Evolutionary conservation across 2,797 vertebrate species (phyloP).

Genomic region (Craterocephalus amniculus): DNA sequence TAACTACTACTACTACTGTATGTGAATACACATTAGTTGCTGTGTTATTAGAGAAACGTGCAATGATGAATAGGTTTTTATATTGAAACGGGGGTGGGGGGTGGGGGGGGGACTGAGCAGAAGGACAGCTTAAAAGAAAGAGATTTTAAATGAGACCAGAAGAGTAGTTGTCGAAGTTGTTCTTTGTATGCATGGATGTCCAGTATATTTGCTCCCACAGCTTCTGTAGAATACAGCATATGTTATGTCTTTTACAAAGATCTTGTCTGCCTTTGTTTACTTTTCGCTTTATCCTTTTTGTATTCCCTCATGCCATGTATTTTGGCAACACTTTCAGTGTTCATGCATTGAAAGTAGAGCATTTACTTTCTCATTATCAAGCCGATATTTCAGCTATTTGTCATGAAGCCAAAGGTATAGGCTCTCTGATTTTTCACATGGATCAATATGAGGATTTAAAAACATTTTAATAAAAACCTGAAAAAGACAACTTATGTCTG

Average conservation of each 20-base stretch:
- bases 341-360: slow-evolving; percentile 29
- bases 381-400: slow-evolving; percentile 43
- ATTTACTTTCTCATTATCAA: slow-evolving; percentile 40
- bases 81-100: no score
- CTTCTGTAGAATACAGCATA: not conserved
- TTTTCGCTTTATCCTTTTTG: slow-evolving; percentile 10
- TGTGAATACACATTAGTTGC: slow-evolving; percentile 20
- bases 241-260: not conserved
- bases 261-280: slow-evolving; percentile 12
- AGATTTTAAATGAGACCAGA: not conserved
- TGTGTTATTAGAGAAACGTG: slow-evolving; percentile 27
- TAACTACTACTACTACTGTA: slow-evolving; percentile 1
- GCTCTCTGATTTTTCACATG: slow-evolving; percentile 32
- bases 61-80: slow-evolving; percentile 33
- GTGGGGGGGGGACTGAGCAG: slow-evolving; percentile 12
- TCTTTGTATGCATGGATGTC: not conserved
- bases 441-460: slow-evolving; percentile 49
- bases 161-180: not conserved
- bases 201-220: not conserved
- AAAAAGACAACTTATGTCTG: slow-evolving; percentile 44
- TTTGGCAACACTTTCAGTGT: slow-evolving; percentile 23
- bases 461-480: slow-evolving; percentile 31
- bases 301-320: not conserved
- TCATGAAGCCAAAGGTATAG: slow-evolving; percentile 45
- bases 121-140: not conserved